A percentile compares a stretch with the other conserved stretches of the same genome.
Evolutionary conservation across 35 echinoderm and acorn worm genomes (phyloP).

Genomic region (Ptychodera flava): DNA sequence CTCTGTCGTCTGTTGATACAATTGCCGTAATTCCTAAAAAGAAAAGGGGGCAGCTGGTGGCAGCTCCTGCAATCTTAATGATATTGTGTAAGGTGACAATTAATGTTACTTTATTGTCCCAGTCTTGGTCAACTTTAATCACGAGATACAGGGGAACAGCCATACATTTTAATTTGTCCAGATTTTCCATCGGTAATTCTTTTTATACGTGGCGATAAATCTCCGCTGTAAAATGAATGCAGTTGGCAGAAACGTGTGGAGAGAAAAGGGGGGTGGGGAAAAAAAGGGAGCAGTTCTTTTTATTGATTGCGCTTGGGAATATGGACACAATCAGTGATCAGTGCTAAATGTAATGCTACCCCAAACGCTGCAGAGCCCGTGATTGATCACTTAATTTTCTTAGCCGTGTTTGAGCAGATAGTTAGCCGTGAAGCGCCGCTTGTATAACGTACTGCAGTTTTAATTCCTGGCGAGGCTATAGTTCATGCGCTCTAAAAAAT

Average conservation of each 20-base stretch:
- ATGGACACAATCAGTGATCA: not conserved
- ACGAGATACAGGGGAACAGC: not conserved
- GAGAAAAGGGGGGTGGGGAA: too few relatives aligned
- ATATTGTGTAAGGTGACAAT: too few relatives aligned
- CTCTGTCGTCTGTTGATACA: too few relatives aligned
- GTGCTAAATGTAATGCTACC: not conserved
- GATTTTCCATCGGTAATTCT: not conserved
- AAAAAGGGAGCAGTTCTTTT: too few relatives aligned
- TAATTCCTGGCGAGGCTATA: not conserved
- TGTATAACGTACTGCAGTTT: not conserved
- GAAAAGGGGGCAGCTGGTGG: too few relatives aligned
- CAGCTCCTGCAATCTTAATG: too few relatives aligned
- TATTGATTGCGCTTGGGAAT: not conserved
- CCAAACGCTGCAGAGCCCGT: not conserved
- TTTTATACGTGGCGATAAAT: not conserved
- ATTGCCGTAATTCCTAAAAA: too few relatives aligned
- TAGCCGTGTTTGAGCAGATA: not conserved
- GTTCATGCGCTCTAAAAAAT: not conserved
- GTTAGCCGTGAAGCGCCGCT: too few relatives aligned
- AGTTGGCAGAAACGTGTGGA: too few relatives aligned
- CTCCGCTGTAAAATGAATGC: not conserved
- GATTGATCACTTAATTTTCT: not conserved
- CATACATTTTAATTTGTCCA: not conserved
- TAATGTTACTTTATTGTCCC: too few relatives aligned
- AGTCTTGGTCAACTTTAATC: not conserved